phyloP scores from a whole-genome alignment of 2,888 invertebrate species.

The Ectropis crepuscularia region DNA sequence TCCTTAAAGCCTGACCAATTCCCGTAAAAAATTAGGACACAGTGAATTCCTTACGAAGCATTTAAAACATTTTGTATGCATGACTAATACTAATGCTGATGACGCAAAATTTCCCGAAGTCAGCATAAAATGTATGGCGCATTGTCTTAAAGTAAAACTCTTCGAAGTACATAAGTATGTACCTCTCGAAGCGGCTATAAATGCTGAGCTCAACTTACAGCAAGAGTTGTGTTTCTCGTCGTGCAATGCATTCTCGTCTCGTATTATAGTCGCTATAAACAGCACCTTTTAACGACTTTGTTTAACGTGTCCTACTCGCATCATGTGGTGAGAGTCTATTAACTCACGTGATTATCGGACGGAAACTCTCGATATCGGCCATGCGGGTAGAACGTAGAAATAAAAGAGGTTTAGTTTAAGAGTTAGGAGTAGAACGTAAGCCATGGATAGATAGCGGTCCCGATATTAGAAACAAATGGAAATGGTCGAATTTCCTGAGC shows the following conservation, averaged over 20 bases:
- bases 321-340: conserved; percentile 40
- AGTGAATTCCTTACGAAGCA: too few species aligned
- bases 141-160: conserved; percentile 9
- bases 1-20: too few species aligned
- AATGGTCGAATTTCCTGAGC: too few species aligned
- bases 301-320: conserved; percentile 50
- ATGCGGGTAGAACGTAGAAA: conserved; percentile 9
- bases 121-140: neutral
- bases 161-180: conserved; percentile 1
- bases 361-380: conserved; percentile 3
- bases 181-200: conserved; percentile 12
- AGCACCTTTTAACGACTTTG: conserved; percentile 48
- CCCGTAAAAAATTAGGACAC: too few species aligned
- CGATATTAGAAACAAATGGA: too few species aligned
- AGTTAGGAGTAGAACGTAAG: neutral
- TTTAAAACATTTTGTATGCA: too few species aligned
- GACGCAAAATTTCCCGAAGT: too few species aligned
- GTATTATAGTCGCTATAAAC: conserved; percentile 44
- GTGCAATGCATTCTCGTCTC: conserved; percentile 27
- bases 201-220: conserved; percentile 23
- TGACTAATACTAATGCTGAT: too few species aligned
- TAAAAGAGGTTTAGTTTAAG: conserved; percentile 3
- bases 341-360: conserved; percentile 4
- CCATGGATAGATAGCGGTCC: too few species aligned
- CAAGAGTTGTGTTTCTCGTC: conserved; percentile 21